Conservation (phyloP, 92 coral and sea anemone species). For the Epizoanthus rinbou region DNA sequence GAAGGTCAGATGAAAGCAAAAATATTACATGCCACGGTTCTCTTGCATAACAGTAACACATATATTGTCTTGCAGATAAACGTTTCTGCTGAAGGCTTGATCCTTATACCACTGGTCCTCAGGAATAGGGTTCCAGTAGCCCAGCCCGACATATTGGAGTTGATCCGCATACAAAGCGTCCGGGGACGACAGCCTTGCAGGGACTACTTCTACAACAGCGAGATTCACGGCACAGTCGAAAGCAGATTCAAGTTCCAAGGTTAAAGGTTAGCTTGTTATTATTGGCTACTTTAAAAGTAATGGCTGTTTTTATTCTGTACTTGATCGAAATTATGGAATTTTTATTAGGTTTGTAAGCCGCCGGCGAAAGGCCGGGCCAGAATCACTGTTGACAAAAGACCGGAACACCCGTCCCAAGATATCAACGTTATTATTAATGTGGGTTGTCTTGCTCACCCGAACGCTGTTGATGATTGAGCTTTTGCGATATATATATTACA, state of each 20-base stretch:
- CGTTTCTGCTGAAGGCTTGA: no score
- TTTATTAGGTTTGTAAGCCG: conserved; percentile 18
- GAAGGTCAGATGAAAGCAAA: background rate
- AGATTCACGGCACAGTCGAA: no score
- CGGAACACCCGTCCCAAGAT: conserved; percentile 6
- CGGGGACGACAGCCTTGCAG: no score
- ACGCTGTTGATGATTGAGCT: background rate
- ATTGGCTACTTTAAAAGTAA: background rate
- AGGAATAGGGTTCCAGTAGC: no score
- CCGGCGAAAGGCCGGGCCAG: conserved; percentile 7
- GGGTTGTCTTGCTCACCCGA: background rate
- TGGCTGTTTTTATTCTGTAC: conserved; percentile 10
- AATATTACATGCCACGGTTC: background rate
- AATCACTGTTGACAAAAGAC: conserved; percentile 26
- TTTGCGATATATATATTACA: background rate
- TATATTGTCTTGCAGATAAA: background rate
- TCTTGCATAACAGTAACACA: no score
- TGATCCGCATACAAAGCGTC: background rate
- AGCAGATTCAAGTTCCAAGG: background rate
- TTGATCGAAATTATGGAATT: conserved; percentile 7
- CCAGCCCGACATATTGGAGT: no score
- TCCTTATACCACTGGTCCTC: no score
- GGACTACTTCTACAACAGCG: background rate
- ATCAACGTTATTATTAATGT: background rate
- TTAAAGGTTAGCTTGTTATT: background rate